Evolutionary conservation across 2,888 invertebrate genomes (phyloP).

Genomic region (Agonopterix arenella): DNA sequence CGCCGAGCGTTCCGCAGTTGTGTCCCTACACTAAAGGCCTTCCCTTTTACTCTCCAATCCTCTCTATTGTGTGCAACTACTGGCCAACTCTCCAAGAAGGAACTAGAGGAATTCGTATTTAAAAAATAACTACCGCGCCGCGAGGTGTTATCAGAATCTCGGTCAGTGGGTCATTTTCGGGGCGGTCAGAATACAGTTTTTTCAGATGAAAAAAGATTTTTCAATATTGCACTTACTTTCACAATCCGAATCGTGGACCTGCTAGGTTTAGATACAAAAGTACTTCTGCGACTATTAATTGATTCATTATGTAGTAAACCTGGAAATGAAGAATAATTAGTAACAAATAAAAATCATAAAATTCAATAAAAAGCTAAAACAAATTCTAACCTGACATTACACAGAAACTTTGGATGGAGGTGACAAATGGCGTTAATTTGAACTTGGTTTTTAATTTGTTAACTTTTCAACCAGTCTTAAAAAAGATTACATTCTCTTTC

Average conservation of each 20-base stretch:
- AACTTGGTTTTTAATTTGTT: background rate
- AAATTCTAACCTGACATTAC: slow-evolving; percentile 69
- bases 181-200: too few species aligned
- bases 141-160: too few species aligned
- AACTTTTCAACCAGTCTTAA: too few species aligned
- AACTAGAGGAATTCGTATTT: too few species aligned
- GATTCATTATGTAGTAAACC: slow-evolving; percentile 70
- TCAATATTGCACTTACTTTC: slow-evolving; percentile 42
- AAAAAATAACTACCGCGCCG: too few species aligned
- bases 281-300: slow-evolving; percentile 61
- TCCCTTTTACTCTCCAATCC: too few species aligned
- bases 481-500: too few species aligned
- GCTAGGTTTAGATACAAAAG: slow-evolving; percentile 58
- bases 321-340: slow-evolving; percentile 27
- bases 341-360: slow-evolving; percentile 8
- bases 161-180: too few species aligned
- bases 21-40: too few species aligned
- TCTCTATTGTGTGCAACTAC: too few species aligned
- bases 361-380: slow-evolving; percentile 17
- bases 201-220: background rate
- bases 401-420: slow-evolving; percentile 68
- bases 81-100: too few species aligned
- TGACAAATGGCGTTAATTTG: slow-evolving; percentile 35
- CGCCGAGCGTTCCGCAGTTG: too few species aligned
- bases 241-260: slow-evolving; percentile 60